Evolutionary conservation across 2,888 invertebrate genomes (phyloP).

Genomic region (Criorhina ranunculi): DNA sequence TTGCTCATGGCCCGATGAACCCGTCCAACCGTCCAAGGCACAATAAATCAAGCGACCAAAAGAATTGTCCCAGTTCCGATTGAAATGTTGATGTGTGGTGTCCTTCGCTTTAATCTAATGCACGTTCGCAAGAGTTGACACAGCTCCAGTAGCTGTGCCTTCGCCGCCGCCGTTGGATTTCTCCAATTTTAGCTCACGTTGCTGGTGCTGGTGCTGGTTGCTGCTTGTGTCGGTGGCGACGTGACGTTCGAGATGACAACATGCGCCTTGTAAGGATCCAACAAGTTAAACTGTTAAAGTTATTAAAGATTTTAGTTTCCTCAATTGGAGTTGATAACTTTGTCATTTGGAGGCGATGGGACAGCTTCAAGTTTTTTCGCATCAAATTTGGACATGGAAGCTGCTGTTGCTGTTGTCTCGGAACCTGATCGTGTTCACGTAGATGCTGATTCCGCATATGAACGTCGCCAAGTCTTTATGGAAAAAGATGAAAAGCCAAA

Average conservation of each 20-base stretch:
- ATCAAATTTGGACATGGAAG: slow-evolving; percentile 66
- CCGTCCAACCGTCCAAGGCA: slow-evolving; percentile 38
- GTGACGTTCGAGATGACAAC: slow-evolving; percentile 61
- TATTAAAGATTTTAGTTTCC: slow-evolving; percentile 75
- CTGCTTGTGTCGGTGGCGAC: slow-evolving; percentile 4
- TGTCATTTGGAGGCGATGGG: slow-evolving; percentile 57
- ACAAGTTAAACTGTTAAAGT: slow-evolving; percentile 71
- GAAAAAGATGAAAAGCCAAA: slow-evolving; percentile 38
- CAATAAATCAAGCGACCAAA: slow-evolving; percentile 65
- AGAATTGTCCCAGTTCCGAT: slow-evolving; percentile 64
- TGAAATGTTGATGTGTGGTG: slow-evolving; percentile 50
- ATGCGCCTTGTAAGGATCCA: slow-evolving; percentile 67
- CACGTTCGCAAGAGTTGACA: not conserved
- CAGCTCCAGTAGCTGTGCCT: slow-evolving; percentile 17
- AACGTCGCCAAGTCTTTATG: slow-evolving; percentile 34
- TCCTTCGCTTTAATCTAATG: slow-evolving; percentile 53
- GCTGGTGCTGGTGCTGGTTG: slow-evolving; percentile 7
- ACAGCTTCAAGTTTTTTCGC: slow-evolving; percentile 54
- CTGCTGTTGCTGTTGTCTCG: slow-evolving; percentile 29
- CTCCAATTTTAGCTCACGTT: slow-evolving; percentile 14
- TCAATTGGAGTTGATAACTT: slow-evolving; percentile 65
- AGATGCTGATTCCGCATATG: slow-evolving; percentile 53
- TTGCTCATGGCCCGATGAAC: slow-evolving; percentile 43
- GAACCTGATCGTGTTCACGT: slow-evolving; percentile 66
- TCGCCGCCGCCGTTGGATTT: slow-evolving; percentile 2